A percentile compares a stretch with the other conserved stretches of the same genome.
These are phyloP conservation scores for Geococcyx californianus DNA, from an alignment of 2,113 vertebrate genomes.

Conservation along the genomic window DNA sequence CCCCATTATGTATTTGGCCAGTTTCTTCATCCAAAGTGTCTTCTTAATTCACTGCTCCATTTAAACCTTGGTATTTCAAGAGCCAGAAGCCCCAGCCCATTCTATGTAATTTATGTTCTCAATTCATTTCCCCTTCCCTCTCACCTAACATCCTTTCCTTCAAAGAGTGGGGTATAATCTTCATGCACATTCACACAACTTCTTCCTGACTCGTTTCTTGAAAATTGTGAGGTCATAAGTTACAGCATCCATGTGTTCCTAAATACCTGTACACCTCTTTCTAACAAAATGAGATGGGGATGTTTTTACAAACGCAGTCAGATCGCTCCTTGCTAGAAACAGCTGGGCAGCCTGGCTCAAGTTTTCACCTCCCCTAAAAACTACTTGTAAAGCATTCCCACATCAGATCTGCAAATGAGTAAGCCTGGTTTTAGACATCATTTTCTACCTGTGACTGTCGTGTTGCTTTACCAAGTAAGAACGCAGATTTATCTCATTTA, in stretches of 20 bases:
- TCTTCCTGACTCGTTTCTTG: background rate
- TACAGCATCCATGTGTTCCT: fast-evolving
- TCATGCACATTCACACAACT: background rate
- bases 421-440: background rate
- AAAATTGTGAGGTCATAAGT: background rate
- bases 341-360: background rate
- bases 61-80: background rate
- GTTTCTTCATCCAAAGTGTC: background rate
- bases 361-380: background rate
- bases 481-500: background rate
- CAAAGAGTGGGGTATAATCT: background rate
- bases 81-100: background rate
- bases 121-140: background rate
- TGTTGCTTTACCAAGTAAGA: background rate
- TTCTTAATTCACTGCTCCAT: background rate
- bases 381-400: background rate
- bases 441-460: background rate
- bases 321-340: background rate
- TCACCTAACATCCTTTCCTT: background rate
- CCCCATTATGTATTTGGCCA: background rate
- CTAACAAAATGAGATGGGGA: background rate
- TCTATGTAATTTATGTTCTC: background rate
- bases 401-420: background rate
- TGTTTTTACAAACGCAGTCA: background rate
- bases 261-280: background rate